Percentiles rank a stretch among this genome's conserved stretches.
phyloP scores from a whole-genome alignment of 2,888 invertebrate genomes.

The Pegoplata infirma region DNA sequence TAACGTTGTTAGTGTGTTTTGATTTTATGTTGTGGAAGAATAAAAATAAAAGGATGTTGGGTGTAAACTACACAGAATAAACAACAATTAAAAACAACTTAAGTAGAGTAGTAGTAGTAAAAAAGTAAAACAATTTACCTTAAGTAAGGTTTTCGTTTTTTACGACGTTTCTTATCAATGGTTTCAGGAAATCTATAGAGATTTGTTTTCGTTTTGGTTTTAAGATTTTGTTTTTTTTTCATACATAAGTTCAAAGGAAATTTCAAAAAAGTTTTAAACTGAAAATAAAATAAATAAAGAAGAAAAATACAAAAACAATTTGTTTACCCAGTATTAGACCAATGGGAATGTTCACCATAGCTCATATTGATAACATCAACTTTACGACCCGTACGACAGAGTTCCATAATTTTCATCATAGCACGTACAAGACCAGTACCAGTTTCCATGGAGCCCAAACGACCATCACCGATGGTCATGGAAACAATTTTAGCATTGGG shows the following conservation, averaged over 20 bases:
- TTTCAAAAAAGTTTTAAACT: slow-evolving; percentile 49
- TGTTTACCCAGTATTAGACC: slow-evolving; percentile 88
- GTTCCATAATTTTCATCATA: slow-evolving; percentile 91
- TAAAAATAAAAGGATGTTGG: neutral
- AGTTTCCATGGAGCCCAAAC: slow-evolving; percentile 97
- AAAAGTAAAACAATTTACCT: slow-evolving; percentile 67
- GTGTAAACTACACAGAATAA: slow-evolving; percentile 19
- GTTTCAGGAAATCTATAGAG: slow-evolving; percentile 57
- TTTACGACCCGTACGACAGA: slow-evolving; percentile 80
- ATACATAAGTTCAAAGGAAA: slow-evolving; percentile 49
- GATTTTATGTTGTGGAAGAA: neutral
- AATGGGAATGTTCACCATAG: slow-evolving; percentile 96
- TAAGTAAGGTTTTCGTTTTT: slow-evolving; percentile 66
- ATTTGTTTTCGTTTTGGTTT: slow-evolving; percentile 4
- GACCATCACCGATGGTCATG: slow-evolving; percentile 94
- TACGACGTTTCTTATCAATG: slow-evolving; percentile 69
- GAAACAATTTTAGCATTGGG: slow-evolving; percentile 97
- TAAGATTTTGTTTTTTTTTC: slow-evolving; percentile 24
- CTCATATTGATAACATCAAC: slow-evolving; percentile 98
- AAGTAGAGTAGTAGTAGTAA: neutral
- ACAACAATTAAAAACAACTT: slow-evolving; percentile 46
- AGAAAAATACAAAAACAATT: neutral
- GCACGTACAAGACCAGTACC: slow-evolving; percentile 95
- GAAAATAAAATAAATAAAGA: neutral
- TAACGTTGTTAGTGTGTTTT: slow-evolving; percentile 6